A percentile compares a stretch with the other conserved stretches of the same genome.
Conservation (phyloP, 1,140 invertebrate species). For the Drosophila lini region DNA sequence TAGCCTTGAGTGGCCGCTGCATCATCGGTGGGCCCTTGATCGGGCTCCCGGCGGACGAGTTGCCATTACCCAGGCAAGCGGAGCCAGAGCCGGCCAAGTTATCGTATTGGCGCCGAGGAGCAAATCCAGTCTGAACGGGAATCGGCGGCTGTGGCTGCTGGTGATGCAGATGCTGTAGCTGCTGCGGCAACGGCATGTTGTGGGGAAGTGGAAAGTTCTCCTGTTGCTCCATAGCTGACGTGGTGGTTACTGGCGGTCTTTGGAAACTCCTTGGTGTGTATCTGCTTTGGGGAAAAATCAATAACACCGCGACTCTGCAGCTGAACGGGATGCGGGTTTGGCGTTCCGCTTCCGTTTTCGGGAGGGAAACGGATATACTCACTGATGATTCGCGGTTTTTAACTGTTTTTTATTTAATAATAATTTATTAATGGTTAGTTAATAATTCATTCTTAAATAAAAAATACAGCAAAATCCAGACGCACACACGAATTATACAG, state of each 20-base stretch:
- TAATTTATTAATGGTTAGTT: slow-evolving; percentile 82
- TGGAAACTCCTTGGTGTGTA: slow-evolving; percentile 50
- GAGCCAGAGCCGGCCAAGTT: slow-evolving; percentile 41
- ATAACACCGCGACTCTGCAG: slow-evolving; percentile 25
- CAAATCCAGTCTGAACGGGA: slow-evolving; percentile 65
- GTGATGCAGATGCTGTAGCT: slow-evolving; percentile 47
- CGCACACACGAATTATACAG: slow-evolving; percentile 60
- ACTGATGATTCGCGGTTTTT: slow-evolving; percentile 66
- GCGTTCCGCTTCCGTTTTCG: neutral
- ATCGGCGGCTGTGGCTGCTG: slow-evolving; percentile 38
- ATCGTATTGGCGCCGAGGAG: slow-evolving; percentile 77
- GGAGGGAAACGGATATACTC: slow-evolving; percentile 18
- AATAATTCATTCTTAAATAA: slow-evolving; percentile 84
- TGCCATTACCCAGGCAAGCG: slow-evolving; percentile 62
- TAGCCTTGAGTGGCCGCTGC: slow-evolving; percentile 53
- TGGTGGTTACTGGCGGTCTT: slow-evolving; percentile 15
- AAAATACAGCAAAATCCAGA: slow-evolving; percentile 84
- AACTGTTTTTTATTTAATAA: slow-evolving; percentile 84
- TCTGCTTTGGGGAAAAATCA: slow-evolving; percentile 68
- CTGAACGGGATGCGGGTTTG: neutral
- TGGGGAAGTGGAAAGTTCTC: slow-evolving; percentile 47
- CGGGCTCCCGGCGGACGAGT: slow-evolving; percentile 14
- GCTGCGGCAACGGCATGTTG: slow-evolving; percentile 35
- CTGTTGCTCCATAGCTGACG: slow-evolving; percentile 57
- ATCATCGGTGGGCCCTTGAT: slow-evolving; percentile 20